Base-by-base conservation (phyloP, 1,140 invertebrate species). In the roundworm (Caenorhabditis elegans) region DNA sequence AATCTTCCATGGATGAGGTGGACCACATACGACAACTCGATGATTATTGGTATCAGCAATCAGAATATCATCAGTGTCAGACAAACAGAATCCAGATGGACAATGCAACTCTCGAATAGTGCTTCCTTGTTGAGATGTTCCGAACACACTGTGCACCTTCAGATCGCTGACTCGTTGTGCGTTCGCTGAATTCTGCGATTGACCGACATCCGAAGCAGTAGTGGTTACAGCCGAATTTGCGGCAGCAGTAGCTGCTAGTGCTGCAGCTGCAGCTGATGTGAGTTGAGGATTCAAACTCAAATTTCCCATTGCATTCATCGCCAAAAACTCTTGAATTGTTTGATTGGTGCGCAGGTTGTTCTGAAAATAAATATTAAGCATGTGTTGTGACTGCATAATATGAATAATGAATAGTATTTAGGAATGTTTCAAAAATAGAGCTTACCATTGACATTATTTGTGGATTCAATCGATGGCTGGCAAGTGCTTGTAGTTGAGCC, bases 11-110 rank as follows among this genome's bases (percentile, higher is more conserved):
- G 82, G 82, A 48, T 53, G 31, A 19, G 82, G 55, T 17, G 82
- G 82, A 1, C 76, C 77, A 53, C 76, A 78, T 10, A 84, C 83
- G 15, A 84, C 78, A 88, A 97, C 95, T 77, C 95, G 93, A 91
- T 97, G 95, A 90, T 97, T 97, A 90, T 97, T 96, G 0, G 96
- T 98, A 90, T 98, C 96, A 22, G 96, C 96, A 34, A 92, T 89
- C 86, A 97, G 95, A 86, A 96, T 95, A 87, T 97, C 95, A 91
- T 98, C 95, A 88, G 97, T 95, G 51, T 91, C 91, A 28, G 96
- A 96, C 46, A 98, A 92, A 90, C 96, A 98, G 91, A 98, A 98
- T 65, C 96, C 96, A 91, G 97, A 96, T 0, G 96, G 96, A 15
- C 96, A 97, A 90, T 96, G 97, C 86, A 98, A 97, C 90, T 97